phyloP scores from a whole-genome alignment of 2,888 invertebrate species.

The Ophioninae sp. region DNA sequence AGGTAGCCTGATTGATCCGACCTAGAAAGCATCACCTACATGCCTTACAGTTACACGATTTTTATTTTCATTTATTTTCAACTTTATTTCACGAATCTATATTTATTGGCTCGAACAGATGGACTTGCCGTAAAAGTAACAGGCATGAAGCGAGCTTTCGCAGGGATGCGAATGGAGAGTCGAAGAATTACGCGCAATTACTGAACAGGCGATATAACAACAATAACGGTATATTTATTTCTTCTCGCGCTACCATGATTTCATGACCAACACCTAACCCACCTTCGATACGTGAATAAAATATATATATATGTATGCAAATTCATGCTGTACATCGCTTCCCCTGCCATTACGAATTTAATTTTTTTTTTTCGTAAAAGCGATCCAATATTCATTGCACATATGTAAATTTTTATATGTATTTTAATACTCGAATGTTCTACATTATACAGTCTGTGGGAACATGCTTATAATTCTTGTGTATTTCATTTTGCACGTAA shows the following conservation, averaged over 20 bases:
- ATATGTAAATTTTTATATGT: neutral
- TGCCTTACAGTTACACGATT: slow-evolving; percentile 6
- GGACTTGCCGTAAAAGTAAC: slow-evolving; percentile 38
- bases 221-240: slow-evolving; percentile 52
- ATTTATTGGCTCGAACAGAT: slow-evolving; percentile 32
- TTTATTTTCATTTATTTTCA: slow-evolving; percentile 5
- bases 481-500: neutral
- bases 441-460: neutral
- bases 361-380: neutral
- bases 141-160: slow-evolving; percentile 6
- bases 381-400: neutral
- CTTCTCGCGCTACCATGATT: slow-evolving; percentile 35
- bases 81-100: slow-evolving; percentile 14
- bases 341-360: neutral
- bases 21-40: slow-evolving; percentile 4
- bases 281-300: neutral
- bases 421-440: neutral
- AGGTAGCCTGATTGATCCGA: neutral
- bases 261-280: slow-evolving; percentile 24
- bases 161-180: slow-evolving; percentile 32
- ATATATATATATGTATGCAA: neutral
- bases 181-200: slow-evolving; percentile 42
- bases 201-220: slow-evolving; percentile 35
- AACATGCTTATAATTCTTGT: neutral
- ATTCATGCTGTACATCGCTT: neutral